Base-by-base conservation (phyloP, 2,888 invertebrate species). In the Griposia aprilina region DNA sequence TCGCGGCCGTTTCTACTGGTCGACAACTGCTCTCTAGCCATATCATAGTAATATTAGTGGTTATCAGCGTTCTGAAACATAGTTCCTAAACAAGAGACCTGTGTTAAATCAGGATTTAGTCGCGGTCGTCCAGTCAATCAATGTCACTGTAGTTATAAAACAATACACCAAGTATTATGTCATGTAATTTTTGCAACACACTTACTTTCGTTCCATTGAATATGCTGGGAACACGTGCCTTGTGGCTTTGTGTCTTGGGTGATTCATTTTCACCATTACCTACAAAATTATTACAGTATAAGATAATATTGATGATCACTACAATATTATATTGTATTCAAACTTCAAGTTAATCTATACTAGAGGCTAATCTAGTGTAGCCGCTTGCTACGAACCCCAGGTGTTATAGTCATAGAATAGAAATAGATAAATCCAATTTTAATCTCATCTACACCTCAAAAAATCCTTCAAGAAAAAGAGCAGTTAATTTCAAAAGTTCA, bases 151-250 rank as follows among this genome's bases (percentile, higher is more conserved):
- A 92, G 79, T 79, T 74, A 76, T 87, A 90, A 88, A 89, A 81
- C 87, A 90, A 90, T 92, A 89, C 91, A 89, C 83, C 77, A 90
- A 92, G 91, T 91, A 92, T 92, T 89, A 90, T 90, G 62, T 90
- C 82, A 87, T 88, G 85, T 79, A 65, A 81, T 88, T 89, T 86
- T 89, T 84, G 80, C 83, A 90, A 90, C 90, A 89, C 90, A 90
- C 10, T 92, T 89, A 90, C 87, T 82, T 83, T 84, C 80, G 23
- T 67, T 75, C 26, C 4, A 62, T 48, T 74, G 30, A 36, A 59
- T 79, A 66, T 60, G 23, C 45, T 70, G 26, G 17, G 15, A 57
- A 48, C 17, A 69, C 57, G 48, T 80, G n/a, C 48, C n/a, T n/a
- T n/a, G n/a, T n/a, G n/a, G 17, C 10, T 66, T 52, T 78, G 23